These are phyloP conservation scores for Cynodonichthys magdalenae DNA, from an alignment of 2,797 vertebrate species.

Conservation along the genomic window DNA sequence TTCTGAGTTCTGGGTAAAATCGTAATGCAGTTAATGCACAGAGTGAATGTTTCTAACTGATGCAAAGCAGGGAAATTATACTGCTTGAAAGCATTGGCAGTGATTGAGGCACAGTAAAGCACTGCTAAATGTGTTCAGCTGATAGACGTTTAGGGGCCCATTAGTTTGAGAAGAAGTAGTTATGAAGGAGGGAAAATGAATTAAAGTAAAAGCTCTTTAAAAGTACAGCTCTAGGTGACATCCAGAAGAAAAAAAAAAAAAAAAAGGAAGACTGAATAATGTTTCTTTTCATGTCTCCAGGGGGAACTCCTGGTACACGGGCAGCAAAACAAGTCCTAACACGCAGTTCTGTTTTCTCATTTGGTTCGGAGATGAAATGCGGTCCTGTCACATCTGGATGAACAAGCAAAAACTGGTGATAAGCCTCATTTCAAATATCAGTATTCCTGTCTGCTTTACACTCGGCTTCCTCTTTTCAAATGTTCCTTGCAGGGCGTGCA, in stretches of 20 bases:
- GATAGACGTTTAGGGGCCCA: conserved; percentile 71
- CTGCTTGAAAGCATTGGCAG: conserved; percentile 72
- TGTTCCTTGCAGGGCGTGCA: conserved; percentile 9
- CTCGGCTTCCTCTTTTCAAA: conserved; percentile 7
- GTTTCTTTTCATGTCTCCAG: conserved; percentile 45
- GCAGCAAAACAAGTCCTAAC: conserved; percentile 3
- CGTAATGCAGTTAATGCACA: conserved; percentile 68
- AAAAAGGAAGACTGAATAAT: conserved; percentile 41
- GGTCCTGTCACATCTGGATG: conserved; percentile 30
- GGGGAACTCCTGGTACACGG: conserved; percentile 8
- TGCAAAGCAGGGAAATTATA: conserved; percentile 71
- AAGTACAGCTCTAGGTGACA: conserved; percentile 62
- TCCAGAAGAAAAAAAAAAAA: conserved; percentile 25
- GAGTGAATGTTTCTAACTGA: conserved; percentile 65
- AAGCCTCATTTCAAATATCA: conserved; percentile 43
- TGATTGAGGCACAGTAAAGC: conserved; percentile 72
- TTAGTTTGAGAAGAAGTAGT: conserved; percentile 75
- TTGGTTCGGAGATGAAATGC: conserved; percentile 20
- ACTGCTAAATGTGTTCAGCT: conserved; percentile 71
- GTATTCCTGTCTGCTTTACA: conserved; percentile 5
- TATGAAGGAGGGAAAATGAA: conserved; percentile 72
- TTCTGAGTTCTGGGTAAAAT: conserved; percentile 47
- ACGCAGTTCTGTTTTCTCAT: conserved; percentile 9
- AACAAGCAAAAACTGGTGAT: conserved; percentile 20
- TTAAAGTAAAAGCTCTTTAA: conserved; percentile 79